Percentiles rank a stretch among this genome's conserved stretches.
Conservation (phyloP, 2,797 vertebrate genomes). For the Notolabrus celidotus region DNA sequence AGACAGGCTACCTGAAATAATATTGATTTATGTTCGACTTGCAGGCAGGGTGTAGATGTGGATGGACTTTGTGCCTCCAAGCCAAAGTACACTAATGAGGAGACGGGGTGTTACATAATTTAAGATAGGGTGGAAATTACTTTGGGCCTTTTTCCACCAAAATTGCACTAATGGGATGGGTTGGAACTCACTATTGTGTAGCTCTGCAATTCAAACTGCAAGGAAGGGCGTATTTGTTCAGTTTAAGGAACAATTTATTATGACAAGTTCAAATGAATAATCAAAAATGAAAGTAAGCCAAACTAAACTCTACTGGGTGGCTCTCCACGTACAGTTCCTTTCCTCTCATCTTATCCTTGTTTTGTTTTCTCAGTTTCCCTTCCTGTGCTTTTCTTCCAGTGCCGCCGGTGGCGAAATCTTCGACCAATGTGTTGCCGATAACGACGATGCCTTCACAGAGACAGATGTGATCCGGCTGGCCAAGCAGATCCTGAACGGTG, state of each 20-base stretch:
- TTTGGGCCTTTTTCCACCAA: conserved; percentile 7
- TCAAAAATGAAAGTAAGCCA: conserved; percentile 39
- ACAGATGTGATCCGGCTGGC: conserved; percentile 87
- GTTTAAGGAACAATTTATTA: conserved; percentile 40
- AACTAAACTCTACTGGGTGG: conserved; percentile 46
- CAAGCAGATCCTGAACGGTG: conserved; percentile 86
- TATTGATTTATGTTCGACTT: conserved; percentile 48
- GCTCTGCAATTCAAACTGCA: conserved; percentile 15
- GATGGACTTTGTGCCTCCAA: conserved; percentile 51
- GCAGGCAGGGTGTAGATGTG: conserved; percentile 48
- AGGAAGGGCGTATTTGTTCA: conserved; percentile 57
- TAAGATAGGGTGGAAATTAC: conserved; percentile 27
- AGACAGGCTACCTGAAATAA: conserved; percentile 22
- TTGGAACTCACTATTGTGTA: conserved; percentile 43
- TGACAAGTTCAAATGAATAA: conserved; percentile 43
- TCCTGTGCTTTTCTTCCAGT: conserved; percentile 71
- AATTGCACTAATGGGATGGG: conserved; percentile 20
- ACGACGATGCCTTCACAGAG: conserved; percentile 89
- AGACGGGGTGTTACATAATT: conserved; percentile 37
- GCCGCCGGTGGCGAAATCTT: conserved; percentile 91
- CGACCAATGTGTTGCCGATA: conserved; percentile 87
- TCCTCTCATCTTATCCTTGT: conserved; percentile 29
- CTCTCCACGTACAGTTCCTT: conserved; percentile 6
- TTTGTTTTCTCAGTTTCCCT: conserved; percentile 49
- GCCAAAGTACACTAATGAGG: conserved; percentile 54